These are phyloP conservation scores for Xenopus petersii DNA, from an alignment of 2,797 vertebrate genomes.

Conservation along the genomic window DNA sequence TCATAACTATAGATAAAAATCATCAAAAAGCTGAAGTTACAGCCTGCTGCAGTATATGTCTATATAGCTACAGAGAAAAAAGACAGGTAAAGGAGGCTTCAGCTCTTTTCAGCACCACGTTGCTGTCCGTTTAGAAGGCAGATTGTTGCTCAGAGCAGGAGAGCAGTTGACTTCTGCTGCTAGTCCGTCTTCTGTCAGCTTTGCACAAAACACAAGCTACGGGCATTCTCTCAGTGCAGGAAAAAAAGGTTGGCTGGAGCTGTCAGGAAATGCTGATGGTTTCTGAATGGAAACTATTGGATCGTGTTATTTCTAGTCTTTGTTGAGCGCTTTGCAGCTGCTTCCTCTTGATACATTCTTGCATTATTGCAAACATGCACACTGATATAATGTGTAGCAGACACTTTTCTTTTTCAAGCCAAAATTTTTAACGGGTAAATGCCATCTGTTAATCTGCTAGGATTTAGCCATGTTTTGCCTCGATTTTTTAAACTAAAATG, in stretches of 20 bases:
- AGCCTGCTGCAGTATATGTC: too few species aligned
- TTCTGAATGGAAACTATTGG: neutral
- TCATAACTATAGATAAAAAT: neutral
- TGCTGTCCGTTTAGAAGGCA: neutral
- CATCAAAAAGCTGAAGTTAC: neutral
- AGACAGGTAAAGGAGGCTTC: neutral
- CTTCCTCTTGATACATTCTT: neutral
- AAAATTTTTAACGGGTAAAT: too few species aligned
- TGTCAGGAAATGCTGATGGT: neutral
- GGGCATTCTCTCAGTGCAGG: slow-evolving; percentile 25
- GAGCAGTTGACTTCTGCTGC: neutral
- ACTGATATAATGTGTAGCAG: too few species aligned
- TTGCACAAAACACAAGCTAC: neutral
- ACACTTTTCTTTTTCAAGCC: too few species aligned
- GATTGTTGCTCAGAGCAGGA: neutral
- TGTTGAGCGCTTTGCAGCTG: slow-evolving; percentile 6
- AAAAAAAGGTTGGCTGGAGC: neutral
- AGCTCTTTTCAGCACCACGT: neutral
- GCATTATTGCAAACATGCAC: neutral
- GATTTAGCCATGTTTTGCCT: too few species aligned
- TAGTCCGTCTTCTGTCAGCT: slow-evolving; percentile 11
- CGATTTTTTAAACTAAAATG: too few species aligned
- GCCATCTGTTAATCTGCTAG: too few species aligned
- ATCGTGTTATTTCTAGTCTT: slow-evolving; percentile 5
- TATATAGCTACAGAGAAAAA: neutral